Percentiles rank a stretch among this genome's conserved stretches.
These are phyloP conservation scores for Tachina grossa DNA, from an alignment of 2,888 invertebrate species.

Conservation along the genomic window DNA sequence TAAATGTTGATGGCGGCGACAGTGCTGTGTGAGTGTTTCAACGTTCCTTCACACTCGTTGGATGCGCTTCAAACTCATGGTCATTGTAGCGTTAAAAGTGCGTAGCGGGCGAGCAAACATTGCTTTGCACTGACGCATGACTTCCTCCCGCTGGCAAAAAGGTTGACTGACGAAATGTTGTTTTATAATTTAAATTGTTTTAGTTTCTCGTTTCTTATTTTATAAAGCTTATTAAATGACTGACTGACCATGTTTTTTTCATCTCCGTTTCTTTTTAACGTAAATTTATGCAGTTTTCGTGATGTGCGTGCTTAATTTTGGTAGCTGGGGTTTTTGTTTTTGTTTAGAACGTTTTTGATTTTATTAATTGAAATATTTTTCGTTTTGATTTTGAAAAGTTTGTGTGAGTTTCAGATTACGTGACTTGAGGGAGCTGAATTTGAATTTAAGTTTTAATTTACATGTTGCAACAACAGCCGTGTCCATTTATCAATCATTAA, in stretches of 20 bases:
- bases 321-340: slow-evolving; percentile 35
- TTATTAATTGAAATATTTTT: slow-evolving; percentile 68
- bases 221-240: slow-evolving; percentile 53
- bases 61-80: slow-evolving; percentile 65
- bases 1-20: background rate
- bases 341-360: slow-evolving; percentile 51
- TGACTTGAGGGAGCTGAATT: slow-evolving; percentile 2
- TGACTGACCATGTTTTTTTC: slow-evolving; percentile 40
- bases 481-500: slow-evolving; percentile 46
- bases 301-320: slow-evolving; percentile 48
- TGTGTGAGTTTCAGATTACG: background rate
- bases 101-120: slow-evolving; percentile 61
- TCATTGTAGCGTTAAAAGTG: slow-evolving; percentile 70
- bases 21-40: background rate
- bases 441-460: slow-evolving; percentile 38
- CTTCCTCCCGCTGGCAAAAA: slow-evolving; percentile 68
- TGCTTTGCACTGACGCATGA: slow-evolving; percentile 71
- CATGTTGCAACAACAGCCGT: slow-evolving; percentile 19
- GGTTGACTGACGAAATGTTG: slow-evolving; percentile 65
- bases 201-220: background rate
- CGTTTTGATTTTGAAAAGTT: slow-evolving; percentile 13
- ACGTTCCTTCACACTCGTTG: slow-evolving; percentile 51
- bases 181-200: too few species aligned
- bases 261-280: slow-evolving; percentile 9
- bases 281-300: slow-evolving; percentile 48